Percentiles rank a stretch among this genome's conserved stretches.
These are phyloP conservation scores for Julus scanicus DNA, from an alignment of 2,888 invertebrate species.

Conservation along the genomic window DNA sequence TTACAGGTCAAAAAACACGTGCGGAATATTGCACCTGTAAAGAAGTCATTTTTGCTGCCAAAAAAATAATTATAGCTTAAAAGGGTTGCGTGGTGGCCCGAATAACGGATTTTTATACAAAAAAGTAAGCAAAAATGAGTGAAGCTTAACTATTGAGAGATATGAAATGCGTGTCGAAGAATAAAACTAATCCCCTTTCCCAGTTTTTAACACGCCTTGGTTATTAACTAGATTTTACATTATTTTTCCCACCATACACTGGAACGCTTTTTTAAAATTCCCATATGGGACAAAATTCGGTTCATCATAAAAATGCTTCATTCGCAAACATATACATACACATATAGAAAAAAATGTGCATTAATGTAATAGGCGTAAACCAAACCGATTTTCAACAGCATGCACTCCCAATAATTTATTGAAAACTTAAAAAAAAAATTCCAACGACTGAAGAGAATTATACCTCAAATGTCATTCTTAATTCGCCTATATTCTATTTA, in stretches of 20 bases:
- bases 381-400: background rate
- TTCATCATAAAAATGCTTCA: background rate
- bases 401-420: background rate
- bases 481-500: background rate
- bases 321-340: background rate
- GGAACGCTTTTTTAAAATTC: constrained; percentile 1
- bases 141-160: background rate
- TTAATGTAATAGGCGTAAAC: background rate
- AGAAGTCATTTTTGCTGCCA: constrained; percentile 23
- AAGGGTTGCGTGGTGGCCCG: constrained; percentile 40
- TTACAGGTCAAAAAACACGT: constrained; percentile 32
- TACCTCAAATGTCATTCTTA: background rate
- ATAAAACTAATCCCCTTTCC: constrained; percentile 12
- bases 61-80: background rate
- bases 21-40: background rate
- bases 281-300: background rate
- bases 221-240: constrained; percentile 4
- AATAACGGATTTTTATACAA: background rate
- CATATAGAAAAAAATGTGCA: background rate
- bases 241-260: background rate
- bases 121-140: constrained; percentile 5
- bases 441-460: no score
- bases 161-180: background rate
- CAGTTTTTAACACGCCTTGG: background rate
- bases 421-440: background rate